phyloP scores from a whole-genome alignment of 2,113 vertebrate species.

The Equus quagga region DNA sequence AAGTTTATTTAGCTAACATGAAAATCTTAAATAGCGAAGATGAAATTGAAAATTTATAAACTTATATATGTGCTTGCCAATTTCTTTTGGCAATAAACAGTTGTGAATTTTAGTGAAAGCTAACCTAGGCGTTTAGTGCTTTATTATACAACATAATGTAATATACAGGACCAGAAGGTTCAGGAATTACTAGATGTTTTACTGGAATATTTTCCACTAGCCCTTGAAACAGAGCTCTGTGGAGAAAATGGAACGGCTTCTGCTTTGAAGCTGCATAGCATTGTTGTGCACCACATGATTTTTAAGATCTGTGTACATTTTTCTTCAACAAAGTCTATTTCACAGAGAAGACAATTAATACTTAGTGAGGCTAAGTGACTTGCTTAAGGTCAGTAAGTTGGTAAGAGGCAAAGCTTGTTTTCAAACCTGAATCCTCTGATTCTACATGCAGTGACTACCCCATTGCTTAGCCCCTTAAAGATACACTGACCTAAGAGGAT shows the following conservation, averaged over 20 bases:
- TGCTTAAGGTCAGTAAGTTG: neutral
- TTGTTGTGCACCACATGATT: neutral
- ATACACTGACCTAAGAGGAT: neutral
- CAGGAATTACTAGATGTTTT: constrained; percentile 21
- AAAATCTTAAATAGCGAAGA: constrained; percentile 19
- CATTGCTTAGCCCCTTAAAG: neutral
- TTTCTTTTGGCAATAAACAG: neutral
- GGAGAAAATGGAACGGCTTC: neutral
- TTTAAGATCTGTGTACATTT: neutral
- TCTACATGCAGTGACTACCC: neutral
- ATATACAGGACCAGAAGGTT: neutral
- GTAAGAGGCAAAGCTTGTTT: neutral
- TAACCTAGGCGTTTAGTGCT: neutral
- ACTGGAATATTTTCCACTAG: neutral
- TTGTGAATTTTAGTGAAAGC: neutral
- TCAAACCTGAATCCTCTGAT: neutral
- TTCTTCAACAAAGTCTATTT: neutral
- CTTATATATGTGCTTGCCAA: neutral
- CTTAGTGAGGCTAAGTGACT: neutral
- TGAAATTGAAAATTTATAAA: neutral
- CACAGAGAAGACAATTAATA: neutral
- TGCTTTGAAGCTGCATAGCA: neutral
- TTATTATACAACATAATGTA: neutral
- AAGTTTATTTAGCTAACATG: neutral
- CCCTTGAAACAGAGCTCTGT: neutral